Percentiles rank a stretch among this genome's conserved stretches.
phyloP scores from a whole-genome alignment of 2,113 vertebrate genomes.

The Bos javanicus region DNA sequence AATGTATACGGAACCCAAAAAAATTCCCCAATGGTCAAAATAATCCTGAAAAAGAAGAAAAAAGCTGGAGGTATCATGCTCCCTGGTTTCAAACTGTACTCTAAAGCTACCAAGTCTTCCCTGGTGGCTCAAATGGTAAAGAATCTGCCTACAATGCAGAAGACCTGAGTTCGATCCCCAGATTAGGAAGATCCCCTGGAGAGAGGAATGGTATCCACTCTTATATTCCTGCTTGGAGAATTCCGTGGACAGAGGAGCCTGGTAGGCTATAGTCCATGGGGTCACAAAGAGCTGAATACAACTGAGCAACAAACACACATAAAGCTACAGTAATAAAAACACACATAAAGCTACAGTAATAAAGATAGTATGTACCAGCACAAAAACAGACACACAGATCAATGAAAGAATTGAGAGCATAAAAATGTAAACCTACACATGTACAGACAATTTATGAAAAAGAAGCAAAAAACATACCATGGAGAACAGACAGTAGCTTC shows the following conservation, averaged over 20 bases:
- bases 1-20: not conserved
- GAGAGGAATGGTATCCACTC: not conserved
- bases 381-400: not conserved
- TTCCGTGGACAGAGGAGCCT: not conserved
- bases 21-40: not conserved
- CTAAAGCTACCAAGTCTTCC: not conserved
- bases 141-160: not conserved
- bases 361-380: not conserved
- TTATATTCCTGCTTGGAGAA: not conserved
- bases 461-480: not conserved
- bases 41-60: not conserved
- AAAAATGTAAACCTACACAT: not conserved
- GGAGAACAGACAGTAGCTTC: not conserved
- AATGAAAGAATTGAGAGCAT: not conserved
- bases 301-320: not conserved
- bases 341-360: not conserved
- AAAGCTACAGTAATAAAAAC: not conserved
- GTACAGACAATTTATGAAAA: not conserved
- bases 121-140: not conserved
- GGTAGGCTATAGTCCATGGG: not conserved
- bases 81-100: not conserved
- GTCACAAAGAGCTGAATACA: not conserved
- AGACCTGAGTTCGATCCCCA: not conserved
- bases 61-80: not conserved
- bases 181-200: not conserved